phyloP scores from a whole-genome alignment of 2,888 invertebrate genomes.

The Lutraria lutraria region DNA sequence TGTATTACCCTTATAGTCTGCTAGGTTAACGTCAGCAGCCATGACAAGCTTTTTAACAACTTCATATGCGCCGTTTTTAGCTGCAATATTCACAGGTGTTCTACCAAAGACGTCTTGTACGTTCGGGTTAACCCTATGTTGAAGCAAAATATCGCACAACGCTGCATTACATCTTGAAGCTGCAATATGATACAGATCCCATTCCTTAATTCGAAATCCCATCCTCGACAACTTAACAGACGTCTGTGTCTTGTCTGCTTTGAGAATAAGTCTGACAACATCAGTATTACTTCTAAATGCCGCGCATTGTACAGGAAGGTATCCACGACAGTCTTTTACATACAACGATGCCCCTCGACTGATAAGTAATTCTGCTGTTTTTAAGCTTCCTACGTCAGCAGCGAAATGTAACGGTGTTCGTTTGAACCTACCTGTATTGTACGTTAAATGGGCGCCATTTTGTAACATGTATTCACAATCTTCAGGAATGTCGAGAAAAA shows the following conservation, averaged over 20 bases:
- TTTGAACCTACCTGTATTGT: background rate
- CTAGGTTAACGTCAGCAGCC: slow-evolving; percentile 19
- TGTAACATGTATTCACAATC: background rate
- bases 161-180: background rate
- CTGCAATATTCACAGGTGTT: background rate
- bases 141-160: too few relatives aligned
- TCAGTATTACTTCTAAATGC: background rate
- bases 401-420: background rate
- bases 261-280: background rate
- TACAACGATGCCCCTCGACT: background rate
- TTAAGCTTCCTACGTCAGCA: background rate
- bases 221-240: background rate
- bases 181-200: too few relatives aligned
- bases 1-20: too few relatives aligned
- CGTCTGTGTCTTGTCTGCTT: background rate
- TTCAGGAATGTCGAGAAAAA: background rate
- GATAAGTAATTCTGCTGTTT: background rate
- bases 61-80: background rate
- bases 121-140: background rate
- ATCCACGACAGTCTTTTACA: slow-evolving; percentile 15
- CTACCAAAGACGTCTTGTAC: background rate
- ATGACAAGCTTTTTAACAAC: slow-evolving; percentile 35
- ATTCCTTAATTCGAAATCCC: too few relatives aligned
- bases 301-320: slow-evolving; percentile 4
- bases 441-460: background rate